phyloP scores from a whole-genome alignment of 2,888 invertebrate species.

The Coecobrya sp. region DNA sequence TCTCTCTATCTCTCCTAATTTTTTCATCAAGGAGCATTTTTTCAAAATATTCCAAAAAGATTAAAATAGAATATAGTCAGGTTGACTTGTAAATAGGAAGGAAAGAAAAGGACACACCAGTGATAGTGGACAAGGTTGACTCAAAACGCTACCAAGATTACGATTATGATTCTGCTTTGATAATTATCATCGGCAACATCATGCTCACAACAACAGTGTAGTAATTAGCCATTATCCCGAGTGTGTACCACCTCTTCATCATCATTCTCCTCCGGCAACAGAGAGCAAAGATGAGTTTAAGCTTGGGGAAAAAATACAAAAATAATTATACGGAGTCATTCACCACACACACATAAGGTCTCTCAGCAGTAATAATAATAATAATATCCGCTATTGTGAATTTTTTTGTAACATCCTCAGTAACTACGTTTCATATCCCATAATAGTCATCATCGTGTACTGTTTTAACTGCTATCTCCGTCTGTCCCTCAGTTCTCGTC shows the following conservation, averaged over 20 bases:
- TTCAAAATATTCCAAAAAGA: neutral
- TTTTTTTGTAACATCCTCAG: neutral
- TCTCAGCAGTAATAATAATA: constrained; percentile 10
- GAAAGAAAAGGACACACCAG: constrained; percentile 4
- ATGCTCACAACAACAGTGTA: constrained; percentile 4
- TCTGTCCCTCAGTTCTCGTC: neutral
- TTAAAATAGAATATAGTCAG: constrained; percentile 44
- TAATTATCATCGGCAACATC: constrained; percentile 20
- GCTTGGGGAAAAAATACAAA: neutral
- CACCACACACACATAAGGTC: neutral
- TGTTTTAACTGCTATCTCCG: constrained; percentile 2
- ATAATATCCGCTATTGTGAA: constrained; percentile 32
- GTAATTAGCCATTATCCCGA: constrained; percentile 49
- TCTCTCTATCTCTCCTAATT: neutral
- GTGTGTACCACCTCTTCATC: constrained; percentile 15
- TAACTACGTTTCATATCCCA: constrained; percentile 10
- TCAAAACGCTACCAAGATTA: neutral
- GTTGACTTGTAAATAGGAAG: neutral
- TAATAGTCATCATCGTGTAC: constrained; percentile 16
- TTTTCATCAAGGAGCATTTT: neutral
- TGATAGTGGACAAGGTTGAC: constrained; percentile 20
- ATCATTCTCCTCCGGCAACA: neutral
- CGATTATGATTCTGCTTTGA: neutral
- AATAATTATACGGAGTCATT: constrained; percentile 40
- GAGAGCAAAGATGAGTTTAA: constrained; percentile 27